phyloP scores from a whole-genome alignment of 2,888 invertebrate genomes.

The Nyleta sp. region DNA sequence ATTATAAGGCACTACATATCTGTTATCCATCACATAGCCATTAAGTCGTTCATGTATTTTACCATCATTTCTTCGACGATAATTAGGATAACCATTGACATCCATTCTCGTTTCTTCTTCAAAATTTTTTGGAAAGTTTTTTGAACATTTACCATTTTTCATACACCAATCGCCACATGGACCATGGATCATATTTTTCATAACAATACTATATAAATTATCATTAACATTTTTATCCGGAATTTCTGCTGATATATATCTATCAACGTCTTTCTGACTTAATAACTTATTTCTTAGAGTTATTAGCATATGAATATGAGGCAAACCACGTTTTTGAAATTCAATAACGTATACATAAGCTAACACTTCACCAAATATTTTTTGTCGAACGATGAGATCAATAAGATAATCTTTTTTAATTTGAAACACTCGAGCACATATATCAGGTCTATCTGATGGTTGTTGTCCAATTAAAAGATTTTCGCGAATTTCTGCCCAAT shows the following conservation, averaged over 20 bases:
- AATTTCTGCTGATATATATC: constrained; percentile 74
- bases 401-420: no score
- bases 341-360: no score
- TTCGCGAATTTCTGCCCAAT: no score
- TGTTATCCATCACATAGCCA: background rate
- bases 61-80: constrained; percentile 10
- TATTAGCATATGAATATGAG: no score
- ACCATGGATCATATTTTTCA: constrained; percentile 75
- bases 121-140: constrained; percentile 14
- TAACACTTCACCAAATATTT: no score
- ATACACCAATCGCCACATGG: constrained; percentile 71
- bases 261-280: constrained; percentile 35
- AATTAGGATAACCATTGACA: constrained; percentile 13
- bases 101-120: constrained; percentile 7
- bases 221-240: constrained; percentile 59
- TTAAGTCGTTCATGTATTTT: background rate
- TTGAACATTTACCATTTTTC: constrained; percentile 68
- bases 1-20: constrained; percentile 8
- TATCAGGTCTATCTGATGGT: no score
- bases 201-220: constrained; percentile 66
- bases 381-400: no score
- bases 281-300: no score
- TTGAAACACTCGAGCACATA: no score
- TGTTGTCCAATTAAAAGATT: no score
- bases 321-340: no score